These are phyloP conservation scores for Tenualosa ilisha DNA, from an alignment of 2,797 vertebrate genomes.

Conservation along the genomic window DNA sequence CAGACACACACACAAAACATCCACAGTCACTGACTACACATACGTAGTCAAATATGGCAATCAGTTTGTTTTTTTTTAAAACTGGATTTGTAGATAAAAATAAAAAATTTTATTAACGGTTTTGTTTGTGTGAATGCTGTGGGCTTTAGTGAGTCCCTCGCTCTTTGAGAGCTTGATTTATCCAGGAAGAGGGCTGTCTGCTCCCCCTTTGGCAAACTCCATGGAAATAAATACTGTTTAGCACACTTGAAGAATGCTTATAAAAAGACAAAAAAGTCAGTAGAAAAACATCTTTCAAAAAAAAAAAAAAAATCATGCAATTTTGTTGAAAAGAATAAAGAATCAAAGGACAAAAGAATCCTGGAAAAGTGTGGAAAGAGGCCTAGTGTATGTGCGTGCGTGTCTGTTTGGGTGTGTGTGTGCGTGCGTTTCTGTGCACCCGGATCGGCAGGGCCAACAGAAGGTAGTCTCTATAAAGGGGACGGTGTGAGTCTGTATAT, in stretches of 20 bases:
- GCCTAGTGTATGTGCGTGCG: neutral
- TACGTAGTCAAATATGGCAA: conserved; percentile 18
- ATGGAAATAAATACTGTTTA: conserved; percentile 20
- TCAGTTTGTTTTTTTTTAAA: neutral
- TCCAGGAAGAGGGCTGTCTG: conserved; percentile 5
- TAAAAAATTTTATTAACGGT: neutral
- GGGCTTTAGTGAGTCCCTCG: neutral
- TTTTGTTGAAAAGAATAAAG: neutral
- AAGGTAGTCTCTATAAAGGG: conserved; percentile 46
- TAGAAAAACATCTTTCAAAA: conserved; percentile 9
- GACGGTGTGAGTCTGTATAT: conserved; percentile 37
- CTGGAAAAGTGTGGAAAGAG: neutral
- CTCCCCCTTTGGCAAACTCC: neutral
- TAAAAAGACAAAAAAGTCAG: conserved; percentile 22
- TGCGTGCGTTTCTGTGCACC: conserved; percentile 16
- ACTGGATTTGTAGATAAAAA: neutral
- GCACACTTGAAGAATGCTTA: conserved; percentile 12
- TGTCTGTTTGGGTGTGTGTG: neutral
- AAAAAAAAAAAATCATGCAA: conserved; percentile 7
- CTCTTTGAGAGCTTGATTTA: neutral
- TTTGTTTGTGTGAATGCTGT: conserved; percentile 8
- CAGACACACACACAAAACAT: neutral
- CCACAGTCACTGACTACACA: conserved; percentile 15
- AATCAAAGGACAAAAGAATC: neutral
- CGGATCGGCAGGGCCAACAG: neutral